These are phyloP conservation scores for Limnothrissa miodon DNA, from an alignment of 2,113 vertebrate species.

Conservation along the genomic window DNA sequence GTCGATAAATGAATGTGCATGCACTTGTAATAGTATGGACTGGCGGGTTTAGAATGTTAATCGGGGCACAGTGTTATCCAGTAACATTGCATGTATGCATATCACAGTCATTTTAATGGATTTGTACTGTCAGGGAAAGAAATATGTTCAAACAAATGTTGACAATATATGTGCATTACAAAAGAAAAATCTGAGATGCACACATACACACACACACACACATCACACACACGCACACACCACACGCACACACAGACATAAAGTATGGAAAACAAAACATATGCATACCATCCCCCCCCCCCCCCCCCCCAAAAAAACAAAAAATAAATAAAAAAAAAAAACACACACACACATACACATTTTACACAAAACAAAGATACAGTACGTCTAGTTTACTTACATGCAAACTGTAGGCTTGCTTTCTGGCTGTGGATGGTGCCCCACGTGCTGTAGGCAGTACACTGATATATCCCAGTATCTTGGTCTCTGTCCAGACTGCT, in stretches of 20 bases:
- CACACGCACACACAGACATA: background rate
- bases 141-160: no score
- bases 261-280: no score
- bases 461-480: conserved; percentile 79
- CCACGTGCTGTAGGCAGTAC: conserved; percentile 70
- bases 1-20: background rate
- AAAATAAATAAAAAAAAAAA: background rate
- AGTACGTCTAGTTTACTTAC: conserved; percentile 65
- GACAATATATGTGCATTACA: no score
- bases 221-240: background rate
- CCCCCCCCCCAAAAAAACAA: background rate
- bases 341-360: background rate
- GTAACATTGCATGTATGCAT: background rate
- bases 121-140: background rate
- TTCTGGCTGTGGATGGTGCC: conserved; percentile 78
- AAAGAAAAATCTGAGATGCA: conserved; percentile 9
- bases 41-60: background rate
- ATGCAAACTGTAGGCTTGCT: conserved; percentile 81
- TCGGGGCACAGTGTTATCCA: background rate
- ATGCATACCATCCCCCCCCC: background rate
- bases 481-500: conserved; percentile 74
- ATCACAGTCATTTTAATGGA: background rate
- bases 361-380: background rate
- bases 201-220: background rate
- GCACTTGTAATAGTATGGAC: conserved; percentile 11